These are phyloP conservation scores for Herminia tarsipennalis DNA, from an alignment of 2,888 invertebrate species.

Conservation along the genomic window DNA sequence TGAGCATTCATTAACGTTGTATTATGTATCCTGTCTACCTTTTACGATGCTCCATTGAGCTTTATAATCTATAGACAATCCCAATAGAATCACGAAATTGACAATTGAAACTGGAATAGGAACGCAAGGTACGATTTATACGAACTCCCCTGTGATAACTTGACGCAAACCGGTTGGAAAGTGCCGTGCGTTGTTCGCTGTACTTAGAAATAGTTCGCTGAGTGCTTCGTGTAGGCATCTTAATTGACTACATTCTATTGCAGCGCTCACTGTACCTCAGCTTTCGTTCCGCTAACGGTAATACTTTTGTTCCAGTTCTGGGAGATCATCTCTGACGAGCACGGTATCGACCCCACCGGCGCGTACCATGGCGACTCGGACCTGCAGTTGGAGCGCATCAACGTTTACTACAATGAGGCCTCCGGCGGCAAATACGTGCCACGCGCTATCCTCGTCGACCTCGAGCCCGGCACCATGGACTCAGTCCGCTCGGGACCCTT, in stretches of 20 bases:
- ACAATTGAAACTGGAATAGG: constrained; percentile 43
- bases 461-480: constrained; percentile 87
- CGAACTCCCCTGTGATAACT: constrained; percentile 49
- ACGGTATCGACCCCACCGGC: constrained; percentile 96
- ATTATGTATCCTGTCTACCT: constrained; percentile 74
- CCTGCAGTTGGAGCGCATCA: constrained; percentile 96
- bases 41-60: constrained; percentile 72
- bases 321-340: constrained; percentile 98
- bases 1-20: constrained; percentile 63
- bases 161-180: constrained; percentile 73
- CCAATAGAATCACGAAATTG: constrained; percentile 39
- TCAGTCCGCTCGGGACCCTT: constrained; percentile 89
- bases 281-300: constrained; percentile 87
- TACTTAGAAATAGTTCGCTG: constrained; percentile 57
- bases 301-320: constrained; percentile 88
- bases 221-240: constrained; percentile 68
- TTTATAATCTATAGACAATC: constrained; percentile 52
- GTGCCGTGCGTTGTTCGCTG: constrained; percentile 52
- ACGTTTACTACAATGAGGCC: constrained; percentile 98
- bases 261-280: constrained; percentile 34
- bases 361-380: constrained; percentile 96
- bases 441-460: constrained; percentile 76
- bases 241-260: constrained; percentile 62
- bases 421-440: constrained; percentile 85
- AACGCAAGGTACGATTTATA: constrained; percentile 45